Base-by-base conservation (phyloP, 2,888 invertebrate species). In the Gymnocheta viridis region DNA sequence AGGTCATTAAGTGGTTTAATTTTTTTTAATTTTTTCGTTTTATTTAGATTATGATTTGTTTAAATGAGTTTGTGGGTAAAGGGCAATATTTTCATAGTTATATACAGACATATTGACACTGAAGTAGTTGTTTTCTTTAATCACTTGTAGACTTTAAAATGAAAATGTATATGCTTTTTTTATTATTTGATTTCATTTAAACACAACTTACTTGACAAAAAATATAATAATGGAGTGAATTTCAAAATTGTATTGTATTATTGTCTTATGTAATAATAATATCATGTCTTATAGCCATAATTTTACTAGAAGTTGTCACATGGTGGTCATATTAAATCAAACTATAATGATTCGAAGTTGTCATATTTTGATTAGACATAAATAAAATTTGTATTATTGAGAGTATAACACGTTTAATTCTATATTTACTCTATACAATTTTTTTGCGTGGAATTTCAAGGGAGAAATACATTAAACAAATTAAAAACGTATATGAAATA, bases 1-100 rank as follows among this genome's bases (percentile, higher is more conserved):
- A 84, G 84, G 77, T 73, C 84, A 81, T 41, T 67, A 51, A 62
- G 77, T 77, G 80, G 84, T 77, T 80, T 49, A 7, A 29, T 12
- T 22, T 41, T 41, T 54, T 49, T 35, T 29, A 49, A 1, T 32
- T 49, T n/a, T 10, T 60, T 66, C n/a, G n/a, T n/a, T 19, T 44
- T 38, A 32, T 24, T 49, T 2, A n/a, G n/a, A 41, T n/a, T 62
- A 62, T 17, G 5, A n/a, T 78, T 60, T 19, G 19, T 41, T 60
- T 4, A 4, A 58, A 22, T 73, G 24, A 60, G 35, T 32, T 74
- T 74, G 60, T 69, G 81, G 67, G 44, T 69, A 62, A 69, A 81
- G 62, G 51, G 74, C 67, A 74, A 32, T 24, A 44, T 60, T 51
- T 74, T 51, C 4, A 49, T 38, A 49, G 58, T 47, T 17, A 12